Evolutionary conservation across 2,888 invertebrate species (phyloP).

Genomic region (Heliconius aoede): DNA sequence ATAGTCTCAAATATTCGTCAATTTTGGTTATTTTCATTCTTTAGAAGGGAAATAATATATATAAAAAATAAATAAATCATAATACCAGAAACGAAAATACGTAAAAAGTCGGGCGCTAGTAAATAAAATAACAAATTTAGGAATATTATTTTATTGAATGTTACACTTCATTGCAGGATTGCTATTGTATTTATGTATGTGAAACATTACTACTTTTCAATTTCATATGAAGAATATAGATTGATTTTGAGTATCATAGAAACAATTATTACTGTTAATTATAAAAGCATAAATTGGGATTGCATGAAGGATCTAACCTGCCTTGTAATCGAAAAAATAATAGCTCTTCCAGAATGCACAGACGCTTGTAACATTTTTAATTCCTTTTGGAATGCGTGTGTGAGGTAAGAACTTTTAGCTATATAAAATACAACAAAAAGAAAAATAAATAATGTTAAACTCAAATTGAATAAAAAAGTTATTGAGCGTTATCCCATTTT

Average conservation of each 20-base stretch:
- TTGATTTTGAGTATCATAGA: constrained; percentile 61
- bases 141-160: background rate
- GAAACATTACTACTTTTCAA: constrained; percentile 56
- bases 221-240: constrained; percentile 59
- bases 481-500: background rate
- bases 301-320: constrained; percentile 59
- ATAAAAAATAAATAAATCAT: too few relatives aligned
- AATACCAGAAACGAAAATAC: background rate
- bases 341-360: constrained; percentile 15
- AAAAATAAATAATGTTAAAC: background rate
- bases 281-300: constrained; percentile 59
- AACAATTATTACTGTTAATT: constrained; percentile 56
- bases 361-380: constrained; percentile 36
- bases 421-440: constrained; percentile 16
- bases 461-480: background rate
- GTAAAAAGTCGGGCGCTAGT: background rate
- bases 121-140: background rate
- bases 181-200: constrained; percentile 66
- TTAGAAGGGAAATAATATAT: too few relatives aligned
- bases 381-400: constrained; percentile 72
- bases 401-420: constrained; percentile 61
- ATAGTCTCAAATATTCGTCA: background rate
- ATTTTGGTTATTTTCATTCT: background rate
- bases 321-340: constrained; percentile 52
- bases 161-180: constrained; percentile 61